Conservation (phyloP, 2,888 invertebrate species). For the Caenorhabditis afra region DNA sequence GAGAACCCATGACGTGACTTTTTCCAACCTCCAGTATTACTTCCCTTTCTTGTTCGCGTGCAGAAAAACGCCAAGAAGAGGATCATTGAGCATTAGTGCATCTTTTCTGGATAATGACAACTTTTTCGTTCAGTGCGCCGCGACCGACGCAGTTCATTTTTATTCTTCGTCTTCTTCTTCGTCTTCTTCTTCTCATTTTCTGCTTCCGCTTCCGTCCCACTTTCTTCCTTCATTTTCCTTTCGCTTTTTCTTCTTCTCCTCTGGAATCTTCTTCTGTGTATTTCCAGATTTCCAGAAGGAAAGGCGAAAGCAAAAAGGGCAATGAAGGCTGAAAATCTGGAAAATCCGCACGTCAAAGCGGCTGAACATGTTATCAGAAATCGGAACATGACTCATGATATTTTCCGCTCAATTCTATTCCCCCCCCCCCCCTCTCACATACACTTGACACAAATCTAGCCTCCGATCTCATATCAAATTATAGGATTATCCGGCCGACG, state of each 20-base stretch:
- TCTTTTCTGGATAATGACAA: constrained; percentile 56
- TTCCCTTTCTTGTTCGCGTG: constrained; percentile 9
- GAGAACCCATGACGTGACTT: constrained; percentile 3
- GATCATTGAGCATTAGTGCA: constrained; percentile 54
- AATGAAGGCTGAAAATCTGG: too few relatives aligned
- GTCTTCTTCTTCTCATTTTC: constrained; percentile 5
- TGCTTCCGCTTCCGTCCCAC: background rate
- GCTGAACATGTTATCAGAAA: too few relatives aligned
- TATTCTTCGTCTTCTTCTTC: constrained; percentile 4
- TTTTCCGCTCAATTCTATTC: background rate
- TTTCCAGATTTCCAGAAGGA: too few relatives aligned
- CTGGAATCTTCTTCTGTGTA: background rate
- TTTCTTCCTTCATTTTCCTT: background rate
- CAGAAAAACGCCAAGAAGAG: constrained; percentile 28
- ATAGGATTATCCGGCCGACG: constrained; percentile 72
- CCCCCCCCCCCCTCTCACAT: background rate
- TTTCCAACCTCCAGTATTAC: constrained; percentile 27
- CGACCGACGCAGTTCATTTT: constrained; percentile 18
- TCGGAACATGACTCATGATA: too few relatives aligned
- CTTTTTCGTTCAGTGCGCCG: constrained; percentile 19
- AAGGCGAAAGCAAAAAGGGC: too few relatives aligned
- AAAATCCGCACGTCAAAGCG: too few relatives aligned
- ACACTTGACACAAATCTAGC: constrained; percentile 1
- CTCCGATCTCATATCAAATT: constrained; percentile 20
- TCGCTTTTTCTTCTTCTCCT: constrained; percentile 7